Percentiles rank a stretch among this genome's conserved stretches.
Evolutionary conservation across 2,888 invertebrate species (phyloP).

Genomic region (Drosophila neonasuta): DNA sequence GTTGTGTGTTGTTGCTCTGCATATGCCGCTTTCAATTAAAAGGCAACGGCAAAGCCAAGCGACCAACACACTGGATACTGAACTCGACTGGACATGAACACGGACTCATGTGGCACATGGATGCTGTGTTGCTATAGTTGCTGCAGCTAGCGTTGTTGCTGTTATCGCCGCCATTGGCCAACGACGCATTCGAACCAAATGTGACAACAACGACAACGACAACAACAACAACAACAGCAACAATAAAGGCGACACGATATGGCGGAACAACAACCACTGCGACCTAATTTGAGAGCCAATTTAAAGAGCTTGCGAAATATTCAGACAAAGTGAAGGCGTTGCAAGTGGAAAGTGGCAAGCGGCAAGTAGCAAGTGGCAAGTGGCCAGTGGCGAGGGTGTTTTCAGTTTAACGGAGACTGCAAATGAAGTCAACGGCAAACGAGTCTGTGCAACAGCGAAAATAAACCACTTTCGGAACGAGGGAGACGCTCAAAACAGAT

Average conservation of each 20-base stretch:
- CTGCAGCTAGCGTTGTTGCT: conserved; percentile 36
- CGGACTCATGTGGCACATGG: conserved; percentile 43
- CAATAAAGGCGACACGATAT: conserved; percentile 32
- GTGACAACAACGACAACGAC: conserved; percentile 68
- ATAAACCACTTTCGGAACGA: neutral
- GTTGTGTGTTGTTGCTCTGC: conserved; percentile 46
- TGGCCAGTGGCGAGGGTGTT: neutral
- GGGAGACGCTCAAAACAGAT: no score
- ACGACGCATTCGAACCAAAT: conserved; percentile 64
- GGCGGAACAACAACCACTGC: conserved; percentile 41
- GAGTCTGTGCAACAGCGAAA: neutral
- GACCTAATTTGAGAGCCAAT: conserved; percentile 69
- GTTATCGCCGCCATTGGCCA: conserved; percentile 41
- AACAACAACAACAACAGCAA: conserved; percentile 31
- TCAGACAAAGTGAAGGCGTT: conserved; percentile 1
- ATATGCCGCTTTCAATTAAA: conserved; percentile 77
- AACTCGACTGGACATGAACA: conserved; percentile 27
- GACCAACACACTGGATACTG: conserved; percentile 26
- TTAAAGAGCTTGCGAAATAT: conserved; percentile 49
- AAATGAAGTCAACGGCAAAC: conserved; percentile 29
- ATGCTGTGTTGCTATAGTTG: conserved; percentile 19
- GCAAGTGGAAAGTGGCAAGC: no score
- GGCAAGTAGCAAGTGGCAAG: neutral
- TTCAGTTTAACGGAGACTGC: conserved; percentile 12
- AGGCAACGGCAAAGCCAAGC: conserved; percentile 58